These are phyloP conservation scores for Tricholaema leucomelas DNA, from an alignment of 2,113 vertebrate species.

Conservation along the genomic window DNA sequence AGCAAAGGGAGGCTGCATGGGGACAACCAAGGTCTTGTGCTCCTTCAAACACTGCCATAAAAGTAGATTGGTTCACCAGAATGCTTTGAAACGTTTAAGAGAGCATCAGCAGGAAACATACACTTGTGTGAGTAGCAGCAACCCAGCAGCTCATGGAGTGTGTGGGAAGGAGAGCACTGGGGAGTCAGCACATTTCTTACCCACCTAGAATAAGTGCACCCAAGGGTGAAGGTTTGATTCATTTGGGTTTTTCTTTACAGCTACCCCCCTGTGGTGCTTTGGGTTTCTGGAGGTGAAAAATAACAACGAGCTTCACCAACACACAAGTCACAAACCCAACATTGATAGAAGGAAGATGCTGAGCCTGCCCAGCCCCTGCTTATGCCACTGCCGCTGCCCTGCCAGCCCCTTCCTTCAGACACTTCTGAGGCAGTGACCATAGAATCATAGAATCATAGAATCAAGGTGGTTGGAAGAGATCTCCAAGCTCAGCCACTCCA, in stretches of 20 bases:
- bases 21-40: conserved; percentile 15
- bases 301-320: background rate
- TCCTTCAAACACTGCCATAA: background rate
- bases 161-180: conserved; percentile 28
- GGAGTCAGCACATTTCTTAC: conserved; percentile 58
- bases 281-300: background rate
- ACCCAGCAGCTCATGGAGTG: background rate
- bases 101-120: conserved; percentile 47
- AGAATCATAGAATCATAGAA: too few relatives aligned
- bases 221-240: conserved; percentile 52
- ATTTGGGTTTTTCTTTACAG: background rate
- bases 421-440: background rate
- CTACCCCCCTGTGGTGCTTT: background rate
- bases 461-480: too few relatives aligned
- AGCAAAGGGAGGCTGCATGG: background rate
- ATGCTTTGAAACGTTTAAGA: conserved; percentile 61
- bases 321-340: background rate
- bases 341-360: background rate
- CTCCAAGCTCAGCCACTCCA: too few relatives aligned
- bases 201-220: conserved; percentile 23
- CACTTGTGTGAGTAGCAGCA: conserved; percentile 46
- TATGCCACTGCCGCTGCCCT: background rate
- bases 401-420: background rate
- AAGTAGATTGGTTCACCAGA: conserved; percentile 20
- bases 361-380: background rate